Evolutionary conservation across 2,113 vertebrate species (phyloP), one percentile per base, ranked within the genome.

Genomic region (Columba janthina): DNA sequence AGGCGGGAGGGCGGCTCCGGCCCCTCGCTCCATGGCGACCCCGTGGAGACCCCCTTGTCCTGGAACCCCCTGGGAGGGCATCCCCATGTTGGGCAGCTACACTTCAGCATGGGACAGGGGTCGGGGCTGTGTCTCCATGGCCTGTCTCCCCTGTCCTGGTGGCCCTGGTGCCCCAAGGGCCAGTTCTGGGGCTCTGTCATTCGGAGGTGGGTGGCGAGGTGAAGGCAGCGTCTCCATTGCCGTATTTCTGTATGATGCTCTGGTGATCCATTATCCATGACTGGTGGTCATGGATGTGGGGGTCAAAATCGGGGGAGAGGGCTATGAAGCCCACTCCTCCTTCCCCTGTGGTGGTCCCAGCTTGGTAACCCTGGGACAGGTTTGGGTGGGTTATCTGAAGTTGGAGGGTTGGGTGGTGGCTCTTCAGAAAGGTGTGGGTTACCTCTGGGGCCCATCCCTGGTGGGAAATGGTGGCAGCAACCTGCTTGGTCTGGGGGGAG

Each of bases 301-400:
- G 65, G 11, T n/a, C 60, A 16, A 17, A 28, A 48, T 11, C 6
- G 6, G 29, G 38, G 12, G 36, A 44, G 28, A 57, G 48, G 34
- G 15, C n/a, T 5, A 1, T 1, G 50, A 44, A 42, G n/a, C 36
- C 20, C 38, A 0, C 32, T 86, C 31, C 57, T 83, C 18, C 34
- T 53, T 58, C 13, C 15, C 34, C 32, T 10, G 5, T 0, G 3
- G 8, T 28, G 32, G 31, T 69, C 58, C 48, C 4, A 0, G 58
- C 66, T 61, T 0, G 1, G 26, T 28, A 36, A 57, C 62, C 53
- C 40, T 0, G 0, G 4, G 10, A 5, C 0, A 0, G 40, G 5
- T 18, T 25, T 1, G 48, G 32, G 75, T 48, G 70, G 32, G 48
- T 66, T 56, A 1, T 71, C 56, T 8, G 67, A 28, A 17, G 28